These are phyloP conservation scores for Hypotaenidia okinawae DNA, from an alignment of 2,797 vertebrate species.

Conservation along the genomic window DNA sequence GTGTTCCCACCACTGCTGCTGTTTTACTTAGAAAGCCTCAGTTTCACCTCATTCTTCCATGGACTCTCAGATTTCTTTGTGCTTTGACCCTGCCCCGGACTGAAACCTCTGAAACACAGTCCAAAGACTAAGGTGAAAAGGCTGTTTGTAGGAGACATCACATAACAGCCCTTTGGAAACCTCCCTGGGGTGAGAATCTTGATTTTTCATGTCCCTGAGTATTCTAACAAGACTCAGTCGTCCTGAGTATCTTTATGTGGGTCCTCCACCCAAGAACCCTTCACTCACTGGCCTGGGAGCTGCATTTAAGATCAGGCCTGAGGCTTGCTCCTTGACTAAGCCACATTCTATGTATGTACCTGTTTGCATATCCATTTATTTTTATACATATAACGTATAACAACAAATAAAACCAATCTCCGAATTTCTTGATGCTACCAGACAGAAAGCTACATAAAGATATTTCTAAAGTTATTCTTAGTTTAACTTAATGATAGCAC, in stretches of 20 bases:
- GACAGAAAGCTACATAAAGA: background rate
- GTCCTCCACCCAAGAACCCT: background rate
- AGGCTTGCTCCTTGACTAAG: background rate
- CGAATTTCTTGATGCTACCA: background rate
- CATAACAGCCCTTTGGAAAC: background rate
- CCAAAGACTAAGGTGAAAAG: background rate
- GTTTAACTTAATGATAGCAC: background rate
- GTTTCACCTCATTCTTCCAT: background rate
- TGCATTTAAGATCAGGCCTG: background rate
- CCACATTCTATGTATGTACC: accelerated
- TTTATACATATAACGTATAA: background rate
- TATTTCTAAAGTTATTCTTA: background rate
- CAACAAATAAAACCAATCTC: background rate
- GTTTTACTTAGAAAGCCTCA: background rate
- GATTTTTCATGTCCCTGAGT: background rate
- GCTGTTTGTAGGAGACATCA: background rate
- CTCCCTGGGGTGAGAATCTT: accelerated
- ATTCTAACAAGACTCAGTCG: background rate
- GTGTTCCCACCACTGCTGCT: background rate
- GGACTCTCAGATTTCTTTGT: background rate
- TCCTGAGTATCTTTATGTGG: background rate
- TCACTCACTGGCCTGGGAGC: background rate
- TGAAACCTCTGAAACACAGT: background rate
- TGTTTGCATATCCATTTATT: background rate
- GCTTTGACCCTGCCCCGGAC: background rate